phyloP scores from a whole-genome alignment of 1,140 invertebrate genomes.

The Sycophila sp. region DNA sequence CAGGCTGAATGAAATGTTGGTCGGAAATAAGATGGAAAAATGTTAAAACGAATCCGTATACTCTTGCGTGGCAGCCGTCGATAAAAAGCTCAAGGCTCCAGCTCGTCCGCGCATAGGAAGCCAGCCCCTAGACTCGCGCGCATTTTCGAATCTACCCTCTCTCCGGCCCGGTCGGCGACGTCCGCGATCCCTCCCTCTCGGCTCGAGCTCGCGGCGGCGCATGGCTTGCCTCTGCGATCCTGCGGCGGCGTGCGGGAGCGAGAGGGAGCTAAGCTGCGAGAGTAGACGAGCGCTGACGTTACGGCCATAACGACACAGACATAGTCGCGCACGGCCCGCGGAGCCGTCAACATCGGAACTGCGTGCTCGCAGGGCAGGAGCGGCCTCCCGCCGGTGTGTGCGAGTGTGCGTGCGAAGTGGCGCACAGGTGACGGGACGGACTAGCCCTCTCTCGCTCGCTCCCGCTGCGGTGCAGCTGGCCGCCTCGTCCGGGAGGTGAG shows the following conservation, averaged over 20 bases:
- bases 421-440: not conserved
- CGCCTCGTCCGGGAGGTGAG: not conserved
- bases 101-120: not conserved
- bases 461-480: not conserved
- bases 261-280: conserved; percentile 7
- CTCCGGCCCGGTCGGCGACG: not conserved
- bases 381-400: too few relatives aligned
- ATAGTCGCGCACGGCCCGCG: conserved; percentile 58
- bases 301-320: conserved; percentile 39
- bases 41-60: too few relatives aligned
- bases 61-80: too few relatives aligned
- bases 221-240: not conserved
- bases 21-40: too few relatives aligned
- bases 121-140: too few relatives aligned
- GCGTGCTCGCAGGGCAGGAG: not conserved
- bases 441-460: not conserved
- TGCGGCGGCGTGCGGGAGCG: not conserved
- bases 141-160: too few relatives aligned
- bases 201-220: not conserved
- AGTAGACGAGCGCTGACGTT: conserved; percentile 32
- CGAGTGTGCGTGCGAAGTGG: not conserved
- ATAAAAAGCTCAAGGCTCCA: not conserved
- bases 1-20: too few relatives aligned
- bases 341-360: conserved; percentile 47
- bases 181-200: not conserved